Percentiles rank a stretch among this genome's conserved stretches.
Evolutionary conservation across 2,888 invertebrate genomes (phyloP).

Genomic region (Scrobipalpa costella): DNA sequence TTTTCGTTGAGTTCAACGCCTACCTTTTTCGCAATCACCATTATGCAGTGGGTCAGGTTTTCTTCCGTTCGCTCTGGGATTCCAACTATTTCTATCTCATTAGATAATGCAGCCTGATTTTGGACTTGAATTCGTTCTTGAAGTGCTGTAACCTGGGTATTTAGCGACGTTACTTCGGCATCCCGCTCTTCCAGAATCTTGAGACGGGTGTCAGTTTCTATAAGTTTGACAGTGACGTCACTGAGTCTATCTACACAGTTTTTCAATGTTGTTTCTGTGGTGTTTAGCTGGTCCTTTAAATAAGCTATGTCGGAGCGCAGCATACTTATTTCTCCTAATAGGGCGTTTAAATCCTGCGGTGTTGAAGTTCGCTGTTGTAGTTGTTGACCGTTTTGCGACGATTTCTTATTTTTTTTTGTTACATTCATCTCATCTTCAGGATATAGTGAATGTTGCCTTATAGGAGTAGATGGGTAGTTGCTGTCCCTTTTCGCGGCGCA

Average conservation of each 20-base stretch:
- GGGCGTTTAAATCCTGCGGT: neutral
- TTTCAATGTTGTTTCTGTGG: neutral
- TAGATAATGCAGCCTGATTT: neutral
- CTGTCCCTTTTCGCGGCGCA: neutral
- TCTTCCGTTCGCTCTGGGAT: neutral
- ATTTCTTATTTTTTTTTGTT: neutral
- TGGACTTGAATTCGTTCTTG: neutral
- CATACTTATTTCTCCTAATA: neutral
- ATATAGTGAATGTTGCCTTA: neutral
- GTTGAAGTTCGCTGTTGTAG: neutral
- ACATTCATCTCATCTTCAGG: neutral
- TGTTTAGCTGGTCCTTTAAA: neutral
- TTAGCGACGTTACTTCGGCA: neutral
- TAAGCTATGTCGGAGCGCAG: neutral
- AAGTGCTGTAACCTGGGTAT: neutral
- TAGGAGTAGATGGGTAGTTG: neutral
- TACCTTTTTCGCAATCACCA: neutral
- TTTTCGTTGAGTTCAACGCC: neutral
- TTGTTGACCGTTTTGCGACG: neutral
- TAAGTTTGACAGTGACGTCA: neutral
- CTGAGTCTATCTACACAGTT: neutral
- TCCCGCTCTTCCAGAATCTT: slow-evolving; percentile 1
- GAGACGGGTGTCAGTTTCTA: neutral
- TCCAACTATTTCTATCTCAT: neutral
- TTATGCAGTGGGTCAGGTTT: neutral